These are phyloP conservation scores for Apodemus sylvaticus DNA, from an alignment of 2,113 vertebrate genomes.

Conservation along the genomic window DNA sequence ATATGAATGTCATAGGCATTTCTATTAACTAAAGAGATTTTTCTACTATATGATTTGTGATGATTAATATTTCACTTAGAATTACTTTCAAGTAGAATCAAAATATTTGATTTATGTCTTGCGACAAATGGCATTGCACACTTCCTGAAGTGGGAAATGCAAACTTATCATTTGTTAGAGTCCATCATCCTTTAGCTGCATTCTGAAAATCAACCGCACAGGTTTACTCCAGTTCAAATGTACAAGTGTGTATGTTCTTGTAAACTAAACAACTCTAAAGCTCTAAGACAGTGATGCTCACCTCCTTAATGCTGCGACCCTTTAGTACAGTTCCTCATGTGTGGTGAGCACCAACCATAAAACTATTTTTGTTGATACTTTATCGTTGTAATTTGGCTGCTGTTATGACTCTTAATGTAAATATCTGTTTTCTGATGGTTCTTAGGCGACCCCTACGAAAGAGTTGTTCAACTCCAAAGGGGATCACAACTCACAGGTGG, in stretches of 20 bases:
- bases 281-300: not conserved
- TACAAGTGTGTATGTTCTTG: not conserved
- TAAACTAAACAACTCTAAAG: constrained; percentile 39
- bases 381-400: not conserved
- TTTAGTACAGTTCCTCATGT: not conserved
- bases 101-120: constrained; percentile 66
- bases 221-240: constrained; percentile 47
- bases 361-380: not conserved
- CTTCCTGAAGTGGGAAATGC: constrained; percentile 45
- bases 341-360: not conserved
- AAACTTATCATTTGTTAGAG: constrained; percentile 47
- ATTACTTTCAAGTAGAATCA: constrained; percentile 62
- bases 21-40: not conserved
- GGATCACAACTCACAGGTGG: not conserved
- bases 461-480: not conserved
- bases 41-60: not conserved
- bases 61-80: constrained; percentile 40
- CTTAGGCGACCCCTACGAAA: not conserved
- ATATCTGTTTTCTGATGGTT: not conserved
- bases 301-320: not conserved
- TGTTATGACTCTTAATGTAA: not conserved
- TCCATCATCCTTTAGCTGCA: constrained; percentile 60
- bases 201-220: constrained; percentile 66
- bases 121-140: constrained; percentile 69
- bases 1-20: not conserved